Conservation (phyloP, 2,888 invertebrate species). For the Celastrina argiolus region DNA sequence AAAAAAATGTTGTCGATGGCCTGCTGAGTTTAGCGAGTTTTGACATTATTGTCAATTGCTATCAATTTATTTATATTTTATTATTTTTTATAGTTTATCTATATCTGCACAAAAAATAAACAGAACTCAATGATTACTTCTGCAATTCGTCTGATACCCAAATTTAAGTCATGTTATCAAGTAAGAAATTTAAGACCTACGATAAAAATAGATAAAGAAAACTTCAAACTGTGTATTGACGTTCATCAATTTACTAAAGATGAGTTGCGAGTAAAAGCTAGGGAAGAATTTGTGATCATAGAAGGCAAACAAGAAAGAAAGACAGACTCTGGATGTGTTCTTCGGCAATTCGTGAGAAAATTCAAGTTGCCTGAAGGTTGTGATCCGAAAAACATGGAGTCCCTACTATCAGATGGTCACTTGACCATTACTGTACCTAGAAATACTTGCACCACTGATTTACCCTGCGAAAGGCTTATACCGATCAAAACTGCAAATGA, state of each 20-base stretch:
- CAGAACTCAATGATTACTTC: constrained; percentile 25
- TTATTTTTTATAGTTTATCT: not conserved
- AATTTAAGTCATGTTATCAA: constrained; percentile 36
- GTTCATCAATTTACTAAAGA: constrained; percentile 53
- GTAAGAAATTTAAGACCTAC: constrained; percentile 45
- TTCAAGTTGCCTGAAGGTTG: constrained; percentile 61
- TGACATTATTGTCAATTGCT: not conserved
- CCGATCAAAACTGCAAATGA: constrained; percentile 36
- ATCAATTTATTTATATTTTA: too few species aligned
- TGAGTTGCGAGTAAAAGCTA: constrained; percentile 58
- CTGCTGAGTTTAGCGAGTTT: too few species aligned
- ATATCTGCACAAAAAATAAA: not conserved
- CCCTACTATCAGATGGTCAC: constrained; percentile 51
- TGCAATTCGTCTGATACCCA: constrained; percentile 36
- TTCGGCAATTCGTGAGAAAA: constrained; percentile 55
- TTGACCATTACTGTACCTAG: constrained; percentile 54
- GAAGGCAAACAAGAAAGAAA: constrained; percentile 64
- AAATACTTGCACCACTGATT: constrained; percentile 38
- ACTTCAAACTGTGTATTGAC: constrained; percentile 55
- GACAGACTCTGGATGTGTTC: constrained; percentile 45
- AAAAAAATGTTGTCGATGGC: too few species aligned
- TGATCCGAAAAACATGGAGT: constrained; percentile 44
- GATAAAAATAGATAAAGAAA: constrained; percentile 51
- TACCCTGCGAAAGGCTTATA: constrained; percentile 45
- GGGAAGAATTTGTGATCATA: constrained; percentile 53